Evolutionary conservation across 2,797 vertebrate species (phyloP).

Genomic region (Falco berigora): DNA sequence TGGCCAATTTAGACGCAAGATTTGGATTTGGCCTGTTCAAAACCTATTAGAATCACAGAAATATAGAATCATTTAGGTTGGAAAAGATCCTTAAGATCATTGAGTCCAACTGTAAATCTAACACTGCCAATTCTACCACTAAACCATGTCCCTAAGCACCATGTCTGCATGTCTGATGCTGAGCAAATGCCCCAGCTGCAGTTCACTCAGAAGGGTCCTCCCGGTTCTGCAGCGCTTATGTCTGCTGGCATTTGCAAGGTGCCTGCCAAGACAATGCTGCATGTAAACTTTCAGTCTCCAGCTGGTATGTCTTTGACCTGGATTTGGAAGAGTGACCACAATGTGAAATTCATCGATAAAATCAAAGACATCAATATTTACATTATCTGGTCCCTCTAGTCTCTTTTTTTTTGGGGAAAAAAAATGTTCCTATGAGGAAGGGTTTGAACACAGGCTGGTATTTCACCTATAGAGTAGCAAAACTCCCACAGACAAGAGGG

Average conservation of each 20-base stretch:
- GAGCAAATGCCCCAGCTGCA: not conserved
- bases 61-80: not conserved
- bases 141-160: not conserved
- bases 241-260: not conserved
- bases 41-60: not conserved
- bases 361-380: not conserved
- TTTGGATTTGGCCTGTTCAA: not conserved
- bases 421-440: not conserved
- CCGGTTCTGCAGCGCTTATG: not conserved
- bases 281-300: not conserved
- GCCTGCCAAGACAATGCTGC: not conserved
- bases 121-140: not conserved
- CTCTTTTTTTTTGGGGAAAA: not conserved
- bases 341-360: not conserved
- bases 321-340: not conserved
- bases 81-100: not conserved
- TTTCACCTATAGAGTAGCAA: not conserved
- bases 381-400: not conserved
- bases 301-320: not conserved
- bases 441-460: not conserved
- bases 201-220: not conserved
- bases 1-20: not conserved
- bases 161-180: not conserved
- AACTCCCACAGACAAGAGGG: not conserved
- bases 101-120: not conserved